Evolutionary conservation across 2,888 invertebrate species (phyloP), one percentile per base, ranked within the genome.

Genomic region (Cryptops parisi): DNA sequence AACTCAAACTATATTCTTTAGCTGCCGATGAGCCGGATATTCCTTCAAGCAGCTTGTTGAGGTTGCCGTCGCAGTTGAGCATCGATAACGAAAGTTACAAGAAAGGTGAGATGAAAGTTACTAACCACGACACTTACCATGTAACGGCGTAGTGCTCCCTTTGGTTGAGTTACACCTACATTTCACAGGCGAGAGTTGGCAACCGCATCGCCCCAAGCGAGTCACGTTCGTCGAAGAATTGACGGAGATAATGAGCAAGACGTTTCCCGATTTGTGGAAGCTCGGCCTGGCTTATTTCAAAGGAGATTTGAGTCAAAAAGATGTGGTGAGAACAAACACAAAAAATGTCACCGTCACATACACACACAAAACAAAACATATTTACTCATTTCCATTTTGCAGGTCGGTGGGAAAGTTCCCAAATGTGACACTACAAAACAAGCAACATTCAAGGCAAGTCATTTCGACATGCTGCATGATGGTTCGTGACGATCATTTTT

Each of bases 201-300:
- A 63, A 60, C 60, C 58, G 12, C 49, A 60, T 3, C 73, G 75
- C 22, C 84, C 85, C 1, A 76, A 78, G 58, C 77, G 81, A 57
- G 81, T 87, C 3, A 70, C 79, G 54, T 89, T 86, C 65, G 78
- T 85, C 49, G 86, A 89, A 65, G 83, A 84, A 63, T 72, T 88
- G 27, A 82, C 84, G 57, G 79, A 81, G 53, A 75, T 83, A 56
- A 76, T 89, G 40, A 77, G 80, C 1, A 79, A 80, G 54, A 78
- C 82, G 58, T 78, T 96, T 65, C 87, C 89, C 27, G 89, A 94
- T 68, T 77, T 98, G 62, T 97, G 94, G 94, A 86, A 90, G 65
- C 77, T 98, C 1, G 94, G 96, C 0, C 82, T 91, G 64, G 81
- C 89, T 39, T 97, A 97, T 74, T 93, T 94, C 69, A 83, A 84